Conservation (phyloP, 2,888 invertebrate species). For the Germaria angustata region DNA sequence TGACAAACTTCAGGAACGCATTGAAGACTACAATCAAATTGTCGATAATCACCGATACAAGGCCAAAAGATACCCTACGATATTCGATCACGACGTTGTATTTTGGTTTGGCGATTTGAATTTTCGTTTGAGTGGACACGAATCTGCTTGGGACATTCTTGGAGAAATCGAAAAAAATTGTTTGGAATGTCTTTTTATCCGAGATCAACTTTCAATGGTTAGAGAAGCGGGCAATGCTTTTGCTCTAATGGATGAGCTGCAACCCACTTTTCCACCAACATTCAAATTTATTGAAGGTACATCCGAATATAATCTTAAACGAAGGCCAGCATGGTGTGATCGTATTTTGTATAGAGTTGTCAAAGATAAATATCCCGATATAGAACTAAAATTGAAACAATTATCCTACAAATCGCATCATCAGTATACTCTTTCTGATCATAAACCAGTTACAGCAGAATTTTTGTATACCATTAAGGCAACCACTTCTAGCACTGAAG, state of each 20-base stretch:
- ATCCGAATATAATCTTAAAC: constrained; percentile 89
- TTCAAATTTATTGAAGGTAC: constrained; percentile 90
- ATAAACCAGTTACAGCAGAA: constrained; percentile 93
- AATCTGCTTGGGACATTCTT: constrained; percentile 86
- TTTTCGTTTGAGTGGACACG: constrained; percentile 87
- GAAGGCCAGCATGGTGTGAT: constrained; percentile 97
- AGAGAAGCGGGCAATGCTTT: constrained; percentile 90
- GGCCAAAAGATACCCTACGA: constrained; percentile 87
- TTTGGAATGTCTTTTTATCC: constrained; percentile 83
- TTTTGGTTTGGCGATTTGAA: constrained; percentile 96
- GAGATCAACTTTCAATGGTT: constrained; percentile 88
- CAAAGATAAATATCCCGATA: constrained; percentile 89
- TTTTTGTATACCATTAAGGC: constrained; percentile 80
- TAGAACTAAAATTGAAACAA: constrained; percentile 87
- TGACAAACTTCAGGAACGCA: constrained; percentile 88
- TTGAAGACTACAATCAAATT: constrained; percentile 93
- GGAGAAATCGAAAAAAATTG: constrained; percentile 84
- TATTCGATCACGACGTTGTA: constrained; percentile 96
- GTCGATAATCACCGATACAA: constrained; percentile 90
- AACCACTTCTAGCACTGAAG: constrained; percentile 69
- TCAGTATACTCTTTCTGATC: constrained; percentile 91
- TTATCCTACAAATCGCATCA: constrained; percentile 89
- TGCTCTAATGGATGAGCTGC: constrained; percentile 87
- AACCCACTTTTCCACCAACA: constrained; percentile 90
- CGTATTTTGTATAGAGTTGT: constrained; percentile 93